Base-by-base conservation (phyloP, 2,888 invertebrate species). In the Cosmia trapezina region DNA sequence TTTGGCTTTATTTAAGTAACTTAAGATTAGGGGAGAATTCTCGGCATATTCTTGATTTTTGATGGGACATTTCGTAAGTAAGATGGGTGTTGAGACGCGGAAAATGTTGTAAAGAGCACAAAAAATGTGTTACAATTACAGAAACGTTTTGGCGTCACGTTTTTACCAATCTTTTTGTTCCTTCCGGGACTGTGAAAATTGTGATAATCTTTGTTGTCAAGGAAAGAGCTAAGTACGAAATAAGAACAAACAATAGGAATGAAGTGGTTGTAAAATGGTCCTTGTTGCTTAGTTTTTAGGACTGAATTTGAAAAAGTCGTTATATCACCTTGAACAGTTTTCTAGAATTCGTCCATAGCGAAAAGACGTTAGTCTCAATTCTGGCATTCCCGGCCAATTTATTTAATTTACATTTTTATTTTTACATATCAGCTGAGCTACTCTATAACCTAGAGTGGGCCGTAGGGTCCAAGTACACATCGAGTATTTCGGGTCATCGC, bases 11-110 rank as follows among this genome's bases (percentile, higher is more conserved):
- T 47, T 47, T 54, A 59, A 70, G 78, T 56, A 60, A 64, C 28
- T 80, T 49, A 72, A 68, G 73, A 79, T 83, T 70, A 72, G 56
- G 70, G 57, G 43, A 71, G 59, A 59, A 71, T 83, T 57, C 59
- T 37, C 67, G 49, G 71, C 70, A 65, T 79, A 69, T 73, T 85
- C 72, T 70, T 85, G 75, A 73, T 83, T 71, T 72, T 85, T 83
- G 65, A 83, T 76, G 76, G 65, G 67, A 53, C 76, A 57, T 60
- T 81, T 76, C 60, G 61, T 57, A 54, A 65, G 75, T 7, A 71
- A 72, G 70, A 82, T 47, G 54, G 28, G 49, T 56, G 51, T 37
- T 47, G 67, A 59, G 56, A 69, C 14, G 59, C 54, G 47, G 45
- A 51, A 43, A 79, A 67, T 66, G 66, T 66, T 74, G 67, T 73